Conservation (phyloP, 2,797 vertebrate genomes). For the Pangasius krempfi region DNA sequence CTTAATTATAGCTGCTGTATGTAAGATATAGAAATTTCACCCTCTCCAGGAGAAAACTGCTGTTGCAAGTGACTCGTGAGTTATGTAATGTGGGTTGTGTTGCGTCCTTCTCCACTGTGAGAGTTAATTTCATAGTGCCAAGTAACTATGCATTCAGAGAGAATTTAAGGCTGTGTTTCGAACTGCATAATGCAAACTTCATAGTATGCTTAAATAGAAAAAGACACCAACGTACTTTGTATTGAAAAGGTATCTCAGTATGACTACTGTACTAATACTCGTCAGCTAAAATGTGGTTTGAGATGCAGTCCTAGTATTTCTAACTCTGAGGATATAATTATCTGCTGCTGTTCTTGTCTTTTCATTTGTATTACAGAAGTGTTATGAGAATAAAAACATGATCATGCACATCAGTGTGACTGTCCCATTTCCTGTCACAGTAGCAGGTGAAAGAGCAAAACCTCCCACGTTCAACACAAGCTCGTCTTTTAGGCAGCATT, state of each 20-base stretch:
- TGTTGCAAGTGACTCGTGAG: neutral
- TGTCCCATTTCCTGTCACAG: neutral
- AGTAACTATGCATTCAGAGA: neutral
- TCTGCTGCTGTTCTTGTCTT: neutral
- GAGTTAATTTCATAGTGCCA: neutral
- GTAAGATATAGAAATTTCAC: neutral
- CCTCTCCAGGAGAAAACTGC: neutral
- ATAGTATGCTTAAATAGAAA: neutral
- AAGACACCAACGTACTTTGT: neutral
- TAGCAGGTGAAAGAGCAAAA: neutral
- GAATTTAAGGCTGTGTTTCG: neutral
- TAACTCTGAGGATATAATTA: neutral
- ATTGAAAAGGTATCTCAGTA: neutral
- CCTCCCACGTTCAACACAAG: neutral
- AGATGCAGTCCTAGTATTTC: neutral
- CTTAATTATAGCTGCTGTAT: neutral
- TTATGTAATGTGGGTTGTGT: constrained; percentile 3
- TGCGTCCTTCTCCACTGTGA: neutral
- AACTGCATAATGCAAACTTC: neutral
- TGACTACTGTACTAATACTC: neutral
- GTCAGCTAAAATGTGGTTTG: neutral
- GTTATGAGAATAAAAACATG: neutral
- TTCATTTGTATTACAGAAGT: neutral
- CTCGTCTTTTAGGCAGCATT: neutral
- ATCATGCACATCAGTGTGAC: neutral